Conservation (phyloP, 2,113 vertebrate species). For the Eclectus roratus region DNA sequence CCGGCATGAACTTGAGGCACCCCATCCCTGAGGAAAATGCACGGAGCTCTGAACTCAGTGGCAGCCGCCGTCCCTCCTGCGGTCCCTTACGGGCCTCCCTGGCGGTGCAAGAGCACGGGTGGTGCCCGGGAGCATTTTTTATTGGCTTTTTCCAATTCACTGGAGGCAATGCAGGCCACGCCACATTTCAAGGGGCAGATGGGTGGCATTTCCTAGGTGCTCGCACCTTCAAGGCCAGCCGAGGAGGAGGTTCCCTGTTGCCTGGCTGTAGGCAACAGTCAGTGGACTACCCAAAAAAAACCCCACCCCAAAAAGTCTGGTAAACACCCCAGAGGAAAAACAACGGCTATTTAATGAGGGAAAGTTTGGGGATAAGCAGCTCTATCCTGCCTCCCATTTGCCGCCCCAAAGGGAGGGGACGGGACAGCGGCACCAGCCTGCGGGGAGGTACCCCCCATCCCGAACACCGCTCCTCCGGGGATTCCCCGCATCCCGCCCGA, state of each 20-base stretch:
- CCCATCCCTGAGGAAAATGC: background rate
- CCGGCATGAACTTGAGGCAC: background rate
- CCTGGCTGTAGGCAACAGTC: background rate
- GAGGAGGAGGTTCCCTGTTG: background rate
- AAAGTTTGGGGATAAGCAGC: background rate
- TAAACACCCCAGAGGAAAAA: background rate
- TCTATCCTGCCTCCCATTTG: background rate
- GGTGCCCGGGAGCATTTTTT: background rate
- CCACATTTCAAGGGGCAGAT: background rate
- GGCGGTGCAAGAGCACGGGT: background rate
- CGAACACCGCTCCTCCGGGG: background rate
- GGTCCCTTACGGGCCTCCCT: background rate
- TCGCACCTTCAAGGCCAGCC: background rate
- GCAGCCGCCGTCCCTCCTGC: background rate
- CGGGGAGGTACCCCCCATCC: background rate
- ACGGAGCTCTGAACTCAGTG: background rate
- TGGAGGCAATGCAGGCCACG: background rate
- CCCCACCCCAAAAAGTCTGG: background rate
- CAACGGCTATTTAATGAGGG: rapidly evolving
- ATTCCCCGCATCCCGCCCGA: background rate
- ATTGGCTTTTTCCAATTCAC: background rate
- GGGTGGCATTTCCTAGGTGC: rapidly evolving
- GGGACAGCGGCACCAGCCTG: background rate
- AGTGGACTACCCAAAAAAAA: rapidly evolving
- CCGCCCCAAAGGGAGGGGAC: background rate